A percentile compares a stretch with the other conserved stretches of the same genome.
phyloP scores from a whole-genome alignment of 2,797 vertebrate species.

The Sitta carolinensis region DNA sequence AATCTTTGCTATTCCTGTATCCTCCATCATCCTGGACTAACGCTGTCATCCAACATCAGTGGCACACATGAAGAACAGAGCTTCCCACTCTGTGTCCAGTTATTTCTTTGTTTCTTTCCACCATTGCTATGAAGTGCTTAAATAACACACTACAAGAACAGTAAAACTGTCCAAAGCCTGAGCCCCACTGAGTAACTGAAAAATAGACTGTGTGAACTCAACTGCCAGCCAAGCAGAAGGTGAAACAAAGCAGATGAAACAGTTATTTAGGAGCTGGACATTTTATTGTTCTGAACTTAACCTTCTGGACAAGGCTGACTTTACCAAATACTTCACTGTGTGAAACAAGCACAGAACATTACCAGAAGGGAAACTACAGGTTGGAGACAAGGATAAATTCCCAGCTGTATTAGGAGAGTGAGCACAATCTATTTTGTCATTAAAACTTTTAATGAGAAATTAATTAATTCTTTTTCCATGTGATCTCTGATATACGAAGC shows the following conservation, averaged over 20 bases:
- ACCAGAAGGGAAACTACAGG: not conserved
- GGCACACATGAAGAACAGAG: not conserved
- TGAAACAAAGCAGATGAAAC: not conserved
- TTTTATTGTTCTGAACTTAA: not conserved
- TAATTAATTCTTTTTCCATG: not conserved
- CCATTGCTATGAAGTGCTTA: not conserved
- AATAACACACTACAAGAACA: not conserved
- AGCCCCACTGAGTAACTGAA: not conserved
- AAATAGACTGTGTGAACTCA: not conserved
- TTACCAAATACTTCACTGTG: not conserved
- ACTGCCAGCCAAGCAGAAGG: not conserved
- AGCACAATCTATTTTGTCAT: not conserved
- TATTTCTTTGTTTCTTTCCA: not conserved
- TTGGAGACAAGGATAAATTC: not conserved
- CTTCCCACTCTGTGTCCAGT: not conserved
- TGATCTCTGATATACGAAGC: not conserved
- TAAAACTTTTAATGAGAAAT: conserved; percentile 14
- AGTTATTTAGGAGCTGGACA: not conserved
- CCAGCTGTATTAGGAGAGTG: not conserved
- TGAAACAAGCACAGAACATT: not conserved
- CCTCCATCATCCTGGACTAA: not conserved
- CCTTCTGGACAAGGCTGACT: not conserved
- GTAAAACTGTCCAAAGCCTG: not conserved
- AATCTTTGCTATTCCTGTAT: not conserved
- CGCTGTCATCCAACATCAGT: not conserved